Conservation (phyloP, 92 coral and sea anemone species). For the Pocillopora grandis region DNA sequence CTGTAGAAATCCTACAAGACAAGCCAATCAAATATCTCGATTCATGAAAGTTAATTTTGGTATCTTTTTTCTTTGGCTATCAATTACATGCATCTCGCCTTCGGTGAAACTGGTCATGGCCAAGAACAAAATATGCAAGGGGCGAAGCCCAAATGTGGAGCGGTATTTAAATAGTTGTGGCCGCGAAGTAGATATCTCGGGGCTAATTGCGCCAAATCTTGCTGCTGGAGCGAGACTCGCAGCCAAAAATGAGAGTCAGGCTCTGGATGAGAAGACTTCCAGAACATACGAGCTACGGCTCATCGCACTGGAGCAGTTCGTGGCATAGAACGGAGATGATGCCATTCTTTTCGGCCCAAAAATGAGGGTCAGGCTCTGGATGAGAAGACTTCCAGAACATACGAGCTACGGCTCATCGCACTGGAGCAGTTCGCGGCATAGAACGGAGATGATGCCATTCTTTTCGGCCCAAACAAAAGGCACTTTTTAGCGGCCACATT, state of each 20-base stretch:
- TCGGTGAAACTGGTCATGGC: background rate
- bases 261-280: conserved; percentile 12
- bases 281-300: conserved; percentile 42
- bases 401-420: conserved; percentile 43
- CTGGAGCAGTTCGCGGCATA: conserved; percentile 49
- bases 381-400: conserved; percentile 15
- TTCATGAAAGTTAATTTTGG: no score
- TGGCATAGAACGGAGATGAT: no score
- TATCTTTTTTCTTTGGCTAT: no score
- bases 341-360: conserved; percentile 47
- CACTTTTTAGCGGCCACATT: conserved; percentile 42
- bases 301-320: conserved; percentile 34
- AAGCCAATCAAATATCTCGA: no score
- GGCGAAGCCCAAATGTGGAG: conserved; percentile 42
- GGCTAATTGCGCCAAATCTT: conserved; percentile 4
- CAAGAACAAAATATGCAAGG: conserved; percentile 29
- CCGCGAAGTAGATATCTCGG: conserved; percentile 12
- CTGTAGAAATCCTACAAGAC: no score
- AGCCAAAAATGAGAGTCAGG: conserved; percentile 22
- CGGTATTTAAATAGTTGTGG: conserved; percentile 41
- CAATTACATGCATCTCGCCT: no score
- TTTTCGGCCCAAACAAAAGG: conserved; percentile 39
- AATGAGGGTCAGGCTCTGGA: no score
- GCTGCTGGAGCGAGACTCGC: conserved; percentile 29
- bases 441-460: conserved; percentile 32